Conservation (phyloP, 2,888 invertebrate genomes). For the Acholoe squamosa region DNA sequence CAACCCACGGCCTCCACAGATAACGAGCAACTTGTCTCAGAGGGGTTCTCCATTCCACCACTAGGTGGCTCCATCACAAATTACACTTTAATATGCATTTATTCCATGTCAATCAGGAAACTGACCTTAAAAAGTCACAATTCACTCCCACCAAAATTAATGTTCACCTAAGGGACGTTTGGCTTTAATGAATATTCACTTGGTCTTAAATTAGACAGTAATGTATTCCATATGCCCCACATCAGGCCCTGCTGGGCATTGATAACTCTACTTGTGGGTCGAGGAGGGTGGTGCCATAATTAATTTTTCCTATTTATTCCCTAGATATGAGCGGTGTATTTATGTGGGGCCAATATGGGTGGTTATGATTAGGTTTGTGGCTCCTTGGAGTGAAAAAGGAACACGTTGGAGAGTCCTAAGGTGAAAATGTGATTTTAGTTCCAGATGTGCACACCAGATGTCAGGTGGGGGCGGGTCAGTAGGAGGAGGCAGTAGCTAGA, state of each 20-base stretch:
- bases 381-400: neutral
- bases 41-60: slow-evolving; percentile 18
- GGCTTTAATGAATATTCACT: slow-evolving; percentile 40
- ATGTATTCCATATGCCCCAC: slow-evolving; percentile 21
- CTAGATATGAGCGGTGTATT: neutral
- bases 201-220: neutral
- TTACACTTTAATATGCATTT: slow-evolving; percentile 38
- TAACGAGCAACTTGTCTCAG: neutral
- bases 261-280: neutral
- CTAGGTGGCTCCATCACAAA: slow-evolving; percentile 4
- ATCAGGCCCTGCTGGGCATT: neutral
- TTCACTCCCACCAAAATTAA: neutral
- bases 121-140: neutral
- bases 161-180: slow-evolving; percentile 34
- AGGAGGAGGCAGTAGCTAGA: neutral
- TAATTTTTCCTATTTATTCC: slow-evolving; percentile 35
- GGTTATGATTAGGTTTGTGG: neutral
- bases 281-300: neutral
- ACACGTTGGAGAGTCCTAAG: neutral
- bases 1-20: neutral
- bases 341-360: neutral
- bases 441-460: slow-evolving; percentile 47
- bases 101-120: neutral
- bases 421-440: neutral
- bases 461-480: neutral